Evolutionary conservation across 2,888 invertebrate genomes (phyloP).

Genomic region (Drosophila seclusa): DNA sequence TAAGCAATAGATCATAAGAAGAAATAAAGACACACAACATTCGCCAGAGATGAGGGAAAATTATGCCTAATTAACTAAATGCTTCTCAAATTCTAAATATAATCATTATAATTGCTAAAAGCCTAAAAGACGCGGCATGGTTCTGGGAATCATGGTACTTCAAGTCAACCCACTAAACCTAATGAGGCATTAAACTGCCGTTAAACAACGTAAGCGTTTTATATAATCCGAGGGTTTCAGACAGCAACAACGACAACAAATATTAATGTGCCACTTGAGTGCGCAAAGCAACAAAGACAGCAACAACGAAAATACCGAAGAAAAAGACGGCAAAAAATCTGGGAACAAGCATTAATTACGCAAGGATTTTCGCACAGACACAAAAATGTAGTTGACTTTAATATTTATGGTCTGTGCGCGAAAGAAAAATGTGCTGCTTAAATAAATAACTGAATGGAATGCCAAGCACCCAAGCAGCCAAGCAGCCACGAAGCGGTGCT

Average conservation of each 20-base stretch:
- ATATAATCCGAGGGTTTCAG: constrained; percentile 51
- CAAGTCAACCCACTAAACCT: constrained; percentile 41
- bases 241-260: constrained; percentile 41
- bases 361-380: constrained; percentile 59
- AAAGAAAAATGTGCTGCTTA: constrained; percentile 54
- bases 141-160: constrained; percentile 11
- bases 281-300: constrained; percentile 36
- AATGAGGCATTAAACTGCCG: constrained; percentile 65
- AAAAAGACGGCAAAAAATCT: constrained; percentile 52
- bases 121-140: constrained; percentile 7
- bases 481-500: constrained; percentile 4
- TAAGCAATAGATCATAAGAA: background rate
- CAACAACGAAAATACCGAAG: background rate
- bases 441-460: constrained; percentile 68
- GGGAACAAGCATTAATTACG: constrained; percentile 69
- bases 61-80: constrained; percentile 3
- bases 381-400: constrained; percentile 67
- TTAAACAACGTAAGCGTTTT: constrained; percentile 62
- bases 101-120: constrained; percentile 2
- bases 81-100: constrained; percentile 22
- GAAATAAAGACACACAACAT: background rate
- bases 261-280: constrained; percentile 64
- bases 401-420: constrained; percentile 65
- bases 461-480: constrained; percentile 21
- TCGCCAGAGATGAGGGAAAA: background rate